Conservation (phyloP, 2,113 vertebrate species). For the Perca fluviatilis region DNA sequence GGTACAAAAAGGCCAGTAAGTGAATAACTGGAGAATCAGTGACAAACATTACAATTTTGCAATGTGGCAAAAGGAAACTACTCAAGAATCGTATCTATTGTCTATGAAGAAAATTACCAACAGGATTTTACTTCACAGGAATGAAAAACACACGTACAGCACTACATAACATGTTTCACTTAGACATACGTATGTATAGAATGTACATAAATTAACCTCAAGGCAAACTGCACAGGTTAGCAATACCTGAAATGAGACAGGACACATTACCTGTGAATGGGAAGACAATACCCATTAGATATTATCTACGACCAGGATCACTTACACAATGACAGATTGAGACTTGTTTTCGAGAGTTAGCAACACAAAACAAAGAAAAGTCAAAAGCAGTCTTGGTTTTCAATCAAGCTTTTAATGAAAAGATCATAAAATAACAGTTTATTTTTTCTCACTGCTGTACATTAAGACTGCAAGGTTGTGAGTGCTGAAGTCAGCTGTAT, state of each 20-base stretch:
- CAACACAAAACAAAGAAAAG: constrained; percentile 7
- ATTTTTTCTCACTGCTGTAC: constrained; percentile 95
- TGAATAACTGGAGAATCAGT: background rate
- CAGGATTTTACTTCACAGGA: constrained; percentile 26
- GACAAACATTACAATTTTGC: background rate
- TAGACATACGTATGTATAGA: background rate
- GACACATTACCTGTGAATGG: background rate
- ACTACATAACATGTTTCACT: constrained; percentile 3
- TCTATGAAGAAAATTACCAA: constrained; percentile 6
- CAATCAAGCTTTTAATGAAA: constrained; percentile 99
- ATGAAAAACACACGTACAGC: background rate
- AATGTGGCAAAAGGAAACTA: background rate
- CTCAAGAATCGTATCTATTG: background rate
- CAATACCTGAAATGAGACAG: constrained; percentile 19
- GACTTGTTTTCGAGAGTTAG: background rate
- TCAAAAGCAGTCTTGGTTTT: constrained; percentile 82
- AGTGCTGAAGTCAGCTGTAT: constrained; percentile 93
- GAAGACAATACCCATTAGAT: constrained; percentile 3
- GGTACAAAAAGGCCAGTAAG: background rate
- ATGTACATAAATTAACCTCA: constrained; percentile 15
- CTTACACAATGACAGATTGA: background rate
- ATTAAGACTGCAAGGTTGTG: constrained; percentile 99
- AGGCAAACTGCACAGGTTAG: constrained; percentile 27
- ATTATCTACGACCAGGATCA: constrained; percentile 11
- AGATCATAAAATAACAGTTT: constrained; percentile 99